A percentile compares a stretch with the other conserved stretches of the same genome.
Evolutionary conservation across 2,888 invertebrate genomes (phyloP).

Genomic region (Ashinkailepas kermadecensis): DNA sequence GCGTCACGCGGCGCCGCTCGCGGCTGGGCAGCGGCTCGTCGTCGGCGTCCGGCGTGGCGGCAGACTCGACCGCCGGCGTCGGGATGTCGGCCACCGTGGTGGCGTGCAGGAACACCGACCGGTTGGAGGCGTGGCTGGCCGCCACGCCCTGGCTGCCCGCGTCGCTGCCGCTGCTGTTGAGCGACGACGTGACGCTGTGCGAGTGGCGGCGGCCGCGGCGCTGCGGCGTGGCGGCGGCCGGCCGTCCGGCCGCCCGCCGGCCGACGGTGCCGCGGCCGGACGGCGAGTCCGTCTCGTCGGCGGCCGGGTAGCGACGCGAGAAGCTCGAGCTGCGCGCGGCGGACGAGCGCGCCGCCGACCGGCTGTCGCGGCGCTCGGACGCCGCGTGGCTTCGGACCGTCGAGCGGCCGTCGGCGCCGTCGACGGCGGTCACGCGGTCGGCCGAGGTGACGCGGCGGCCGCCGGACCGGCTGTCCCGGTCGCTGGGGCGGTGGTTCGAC

Average conservation of each 20-base stretch:
- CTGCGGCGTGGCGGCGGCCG: neutral
- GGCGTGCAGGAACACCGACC: constrained; percentile 37
- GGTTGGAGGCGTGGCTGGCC: constrained; percentile 28
- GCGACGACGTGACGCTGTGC: constrained; percentile 25
- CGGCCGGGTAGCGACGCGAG: neutral
- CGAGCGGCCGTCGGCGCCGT: neutral
- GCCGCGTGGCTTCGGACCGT: neutral
- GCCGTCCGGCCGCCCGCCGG: neutral
- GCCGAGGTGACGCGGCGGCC: neutral
- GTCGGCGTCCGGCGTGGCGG: constrained; percentile 12
- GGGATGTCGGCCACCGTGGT: constrained; percentile 37
- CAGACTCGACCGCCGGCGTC: constrained; percentile 29
- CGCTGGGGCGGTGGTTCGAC: neutral
- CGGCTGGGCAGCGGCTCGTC: constrained; percentile 19
- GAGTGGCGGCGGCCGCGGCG: neutral
- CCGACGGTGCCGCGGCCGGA: neutral
- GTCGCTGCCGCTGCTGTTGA: constrained; percentile 32
- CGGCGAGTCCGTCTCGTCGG: neutral
- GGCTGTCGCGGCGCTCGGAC: neutral
- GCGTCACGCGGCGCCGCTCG: constrained; percentile 30
- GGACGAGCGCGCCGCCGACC: neutral
- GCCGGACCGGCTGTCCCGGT: neutral
- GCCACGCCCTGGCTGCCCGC: constrained; percentile 27
- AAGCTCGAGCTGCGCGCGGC: neutral
- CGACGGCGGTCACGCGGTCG: too few relatives aligned